These are phyloP conservation scores for Sinohyriopsis cumingii DNA, from an alignment of 2,888 invertebrate genomes.

Conservation along the genomic window DNA sequence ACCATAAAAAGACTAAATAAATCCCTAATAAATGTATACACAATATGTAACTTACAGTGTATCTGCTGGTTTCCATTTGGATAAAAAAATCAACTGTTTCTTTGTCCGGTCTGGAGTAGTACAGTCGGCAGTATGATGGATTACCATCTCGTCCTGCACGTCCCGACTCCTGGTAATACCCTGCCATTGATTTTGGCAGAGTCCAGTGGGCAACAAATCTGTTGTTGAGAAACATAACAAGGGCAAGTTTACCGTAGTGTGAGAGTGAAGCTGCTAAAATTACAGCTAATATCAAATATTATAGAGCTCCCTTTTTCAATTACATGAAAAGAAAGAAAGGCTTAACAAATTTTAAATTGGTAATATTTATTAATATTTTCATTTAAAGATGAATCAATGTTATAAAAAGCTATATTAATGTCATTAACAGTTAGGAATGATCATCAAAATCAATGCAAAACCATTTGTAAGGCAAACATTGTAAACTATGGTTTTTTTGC, in stretches of 20 bases:
- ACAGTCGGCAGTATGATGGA: conserved; percentile 90
- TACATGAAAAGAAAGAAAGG: no score
- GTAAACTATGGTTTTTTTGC: no score
- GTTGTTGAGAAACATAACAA: conserved; percentile 8
- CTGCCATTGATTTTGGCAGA: conserved; percentile 93
- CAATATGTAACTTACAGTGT: conserved; percentile 30
- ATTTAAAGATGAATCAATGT: no score
- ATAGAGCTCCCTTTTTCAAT: no score
- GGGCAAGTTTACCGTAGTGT: background rate
- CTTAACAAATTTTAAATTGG: no score
- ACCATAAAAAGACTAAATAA: no score
- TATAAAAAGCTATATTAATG: no score
- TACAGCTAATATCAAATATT: background rate
- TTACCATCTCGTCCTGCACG: conserved; percentile 96
- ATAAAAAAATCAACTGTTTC: conserved; percentile 87
- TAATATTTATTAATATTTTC: no score
- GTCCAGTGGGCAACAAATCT: conserved; percentile 98
- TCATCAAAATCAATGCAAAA: no score
- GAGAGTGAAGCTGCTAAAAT: background rate
- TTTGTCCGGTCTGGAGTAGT: conserved; percentile 88
- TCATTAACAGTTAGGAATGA: no score
- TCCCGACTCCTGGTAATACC: conserved; percentile 97
- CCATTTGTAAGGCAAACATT: no score
- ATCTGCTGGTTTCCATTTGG: conserved; percentile 76
- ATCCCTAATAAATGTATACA: no score